These are phyloP conservation scores for Caretta caretta DNA, from an alignment of 2,113 vertebrate species.

Conservation along the genomic window DNA sequence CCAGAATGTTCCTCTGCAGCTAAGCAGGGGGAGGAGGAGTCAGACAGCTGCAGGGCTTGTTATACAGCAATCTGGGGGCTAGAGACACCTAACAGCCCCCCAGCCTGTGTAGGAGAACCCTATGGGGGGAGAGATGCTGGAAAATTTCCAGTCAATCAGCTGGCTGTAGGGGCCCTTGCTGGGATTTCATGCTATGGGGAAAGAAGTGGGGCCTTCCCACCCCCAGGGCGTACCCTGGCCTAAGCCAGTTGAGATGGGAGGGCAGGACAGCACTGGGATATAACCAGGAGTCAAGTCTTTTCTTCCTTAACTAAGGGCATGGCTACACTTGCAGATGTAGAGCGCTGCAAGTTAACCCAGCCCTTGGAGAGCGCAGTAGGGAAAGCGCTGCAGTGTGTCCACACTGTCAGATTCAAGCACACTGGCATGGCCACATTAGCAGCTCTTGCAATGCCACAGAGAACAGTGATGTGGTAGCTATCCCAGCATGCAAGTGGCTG, in stretches of 20 bases:
- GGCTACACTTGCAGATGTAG: too few relatives aligned
- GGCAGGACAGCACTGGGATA: background rate
- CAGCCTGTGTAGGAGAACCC: background rate
- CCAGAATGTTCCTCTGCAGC: constrained; percentile 93
- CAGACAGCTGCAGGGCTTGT: background rate
- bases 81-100: background rate
- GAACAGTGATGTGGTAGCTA: too few relatives aligned
- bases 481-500: too few relatives aligned
- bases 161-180: background rate
- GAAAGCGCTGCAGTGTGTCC: too few relatives aligned
- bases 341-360: too few relatives aligned
- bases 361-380: too few relatives aligned
- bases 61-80: background rate
- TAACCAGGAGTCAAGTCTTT: background rate
- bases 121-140: background rate
- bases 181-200: background rate
- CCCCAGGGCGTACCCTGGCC: background rate
- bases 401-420: too few relatives aligned
- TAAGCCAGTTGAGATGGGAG: background rate
- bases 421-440: too few relatives aligned
- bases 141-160: background rate
- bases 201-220: background rate
- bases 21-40: constrained; percentile 51
- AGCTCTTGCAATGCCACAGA: too few relatives aligned
- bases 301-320: background rate